These are phyloP conservation scores for Caenorhabditis afra DNA, from an alignment of 2,888 invertebrate species.

Conservation along the genomic window DNA sequence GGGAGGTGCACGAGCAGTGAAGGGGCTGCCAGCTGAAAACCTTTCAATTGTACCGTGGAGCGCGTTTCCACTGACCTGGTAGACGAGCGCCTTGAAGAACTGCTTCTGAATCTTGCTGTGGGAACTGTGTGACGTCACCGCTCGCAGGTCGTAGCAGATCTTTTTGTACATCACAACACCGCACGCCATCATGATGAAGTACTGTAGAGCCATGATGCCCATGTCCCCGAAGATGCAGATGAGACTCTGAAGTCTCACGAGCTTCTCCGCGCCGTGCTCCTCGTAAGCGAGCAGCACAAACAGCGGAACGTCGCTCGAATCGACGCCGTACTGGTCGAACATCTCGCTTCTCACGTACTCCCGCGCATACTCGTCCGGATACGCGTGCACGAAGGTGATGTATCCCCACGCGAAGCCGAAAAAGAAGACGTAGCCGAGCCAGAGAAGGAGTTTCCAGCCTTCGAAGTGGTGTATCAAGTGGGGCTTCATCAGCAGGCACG, in stretches of 20 bases:
- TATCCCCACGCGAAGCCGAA: conserved; percentile 12
- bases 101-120: conserved; percentile 6
- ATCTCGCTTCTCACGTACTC: conserved; percentile 25
- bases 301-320: conserved; percentile 1
- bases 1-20: conserved; percentile 19
- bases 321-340: conserved; percentile 12
- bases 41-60: not conserved
- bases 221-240: conserved; percentile 36
- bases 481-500: not conserved
- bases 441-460: conserved; percentile 17
- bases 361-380: conserved; percentile 4
- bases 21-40: conserved; percentile 8
- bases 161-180: conserved; percentile 18
- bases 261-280: not conserved
- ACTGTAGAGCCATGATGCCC: conserved; percentile 14
- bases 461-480: not conserved
- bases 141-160: not conserved
- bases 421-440: conserved; percentile 2
- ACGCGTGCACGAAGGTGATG: not conserved
- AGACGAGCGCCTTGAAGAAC: conserved; percentile 23
- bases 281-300: conserved; percentile 12
- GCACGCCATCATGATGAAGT: conserved; percentile 34
- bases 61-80: conserved; percentile 8
- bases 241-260: conserved; percentile 22
- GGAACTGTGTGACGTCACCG: not conserved